Base-by-base conservation (phyloP, 1,140 invertebrate species). In the Glossosoma conforme region DNA sequence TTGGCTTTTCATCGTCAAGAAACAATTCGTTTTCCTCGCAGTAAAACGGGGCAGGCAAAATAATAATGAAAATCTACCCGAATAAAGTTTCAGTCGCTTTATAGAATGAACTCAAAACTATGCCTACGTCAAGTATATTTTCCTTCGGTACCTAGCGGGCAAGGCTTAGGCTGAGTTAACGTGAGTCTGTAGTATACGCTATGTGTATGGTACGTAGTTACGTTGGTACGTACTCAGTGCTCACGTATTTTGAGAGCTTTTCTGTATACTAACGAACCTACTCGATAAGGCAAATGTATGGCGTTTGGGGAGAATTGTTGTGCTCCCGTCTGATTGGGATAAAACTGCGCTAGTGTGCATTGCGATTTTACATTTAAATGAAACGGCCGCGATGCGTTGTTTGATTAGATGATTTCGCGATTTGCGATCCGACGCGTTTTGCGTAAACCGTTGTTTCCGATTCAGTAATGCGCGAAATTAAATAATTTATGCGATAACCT, bases 31-130 rank as follows among this genome's bases (percentile, higher is more conserved):
- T 28, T 28, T 28, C 24, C 24, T 28, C 24, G 6, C 24, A 28
- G 24, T 8, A 28, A 28, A 28, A 28, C 6, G n/a, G 6, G 6
- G 24, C 24, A 8, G 6, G 6, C 24, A 8, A 8, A 6, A 28
- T 8, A n/a, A 8, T 19, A 40, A 45, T 3, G 19, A 40, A 37
- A 25, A 37, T 40, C 32, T 38, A 24, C 45, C 40, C 38, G 38
- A 52, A 57, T 47, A 57, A 57, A 57, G 49, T 57, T 52, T 57
- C 33, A 42, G 38, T 43, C 28, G 38, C 25, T 42, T n/a, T 19
- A 21, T 28, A 13, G 13, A 49, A 42, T 24, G 38, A 44, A 46
- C 43, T 52, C 33, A 46, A 56, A 56, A 56, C 54, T 56, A 43
- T 51, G 44, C 43, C 42, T 51, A 38, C 32, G 42, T 28, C 40